Evolutionary conservation across 1,140 invertebrate species (phyloP), one percentile per base, ranked within the genome.

Genomic region (Prorops nasuta): DNA sequence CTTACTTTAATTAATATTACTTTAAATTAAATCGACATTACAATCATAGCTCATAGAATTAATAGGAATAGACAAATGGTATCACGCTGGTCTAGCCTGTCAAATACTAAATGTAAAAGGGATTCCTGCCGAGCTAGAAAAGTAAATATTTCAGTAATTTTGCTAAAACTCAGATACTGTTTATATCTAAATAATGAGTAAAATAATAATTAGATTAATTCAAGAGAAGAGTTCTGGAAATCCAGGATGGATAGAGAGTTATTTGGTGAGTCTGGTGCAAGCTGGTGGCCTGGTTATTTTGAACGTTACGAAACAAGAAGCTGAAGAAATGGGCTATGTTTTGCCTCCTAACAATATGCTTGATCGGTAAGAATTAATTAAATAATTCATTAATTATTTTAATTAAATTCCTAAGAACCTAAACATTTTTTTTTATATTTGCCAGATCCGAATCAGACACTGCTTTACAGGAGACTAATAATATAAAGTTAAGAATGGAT

Each of bases 181-280:
- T 28, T 28, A 28, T 10, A 6, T 28, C 24, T 28, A 15, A 21
- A 39, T 34, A 32, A 35, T 40, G 3, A 16, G 9, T 21, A 7
- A 3, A n/a, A n/a, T n/a, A n/a, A n/a, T n/a, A n/a, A 41, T 14
- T 44, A 84, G 82, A 63, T 61, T 81, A 1, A 80, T 85, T 42
- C 81, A 84, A 63, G 74, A 75, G 49, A 79, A 77, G 55, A 83
- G 83, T 56, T 64, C 72, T 19, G 84, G 84, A 0, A 80, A 83
- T 67, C 81, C 84, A 3, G 84, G 84, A 2, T 86, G 84, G 83
- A 81, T 86, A 39, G 80, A 86, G 61, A 83, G 80, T 61, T 85
- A 83, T 54, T 63, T 86, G 3, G 64, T 83, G 12, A 83, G 77
- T 51, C 67, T 85, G 4, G 64, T 81, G 1, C 83, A 86, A 64